Evolutionary conservation across 1,140 invertebrate species (phyloP).

Genomic region (Berghia stephanieae): DNA sequence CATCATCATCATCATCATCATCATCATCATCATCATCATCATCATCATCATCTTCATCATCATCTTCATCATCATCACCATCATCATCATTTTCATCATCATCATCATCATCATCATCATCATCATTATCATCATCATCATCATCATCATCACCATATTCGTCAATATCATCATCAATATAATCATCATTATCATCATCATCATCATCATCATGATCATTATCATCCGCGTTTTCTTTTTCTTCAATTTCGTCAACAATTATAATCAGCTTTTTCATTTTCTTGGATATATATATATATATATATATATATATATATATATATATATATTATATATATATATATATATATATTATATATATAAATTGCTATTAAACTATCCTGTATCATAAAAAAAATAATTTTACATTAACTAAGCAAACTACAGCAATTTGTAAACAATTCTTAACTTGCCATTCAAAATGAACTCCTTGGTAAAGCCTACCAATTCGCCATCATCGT

Average conservation of each 20-base stretch:
- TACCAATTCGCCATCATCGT: slow-evolving; percentile 8
- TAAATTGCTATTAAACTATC: too few relatives aligned
- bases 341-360: too few relatives aligned
- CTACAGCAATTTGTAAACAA: too few relatives aligned
- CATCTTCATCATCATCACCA: slow-evolving; percentile 3
- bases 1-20: slow-evolving; percentile 30
- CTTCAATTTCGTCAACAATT: too few relatives aligned
- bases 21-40: slow-evolving; percentile 34
- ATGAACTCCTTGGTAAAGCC: slow-evolving; percentile 20
- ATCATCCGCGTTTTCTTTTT: too few relatives aligned
- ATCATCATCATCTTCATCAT: slow-evolving; percentile 20
- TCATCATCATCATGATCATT: slow-evolving; percentile 13
- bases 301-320: too few relatives aligned
- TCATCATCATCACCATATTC: slow-evolving; percentile 34
- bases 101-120: slow-evolving; percentile 30
- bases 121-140: slow-evolving; percentile 32
- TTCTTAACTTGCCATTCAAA: too few relatives aligned
- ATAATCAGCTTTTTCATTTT: too few relatives aligned
- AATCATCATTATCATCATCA: slow-evolving; percentile 31
- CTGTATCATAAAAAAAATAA: too few relatives aligned
- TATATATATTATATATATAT: too few relatives aligned
- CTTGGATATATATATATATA: too few relatives aligned
- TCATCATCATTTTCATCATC: slow-evolving; percentile 32
- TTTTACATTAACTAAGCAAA: too few relatives aligned
- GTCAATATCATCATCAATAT: slow-evolving; percentile 31